These are phyloP conservation scores for Coptodon bakossiorum DNA, from an alignment of 2,113 vertebrate genomes.

Conservation along the genomic window DNA sequence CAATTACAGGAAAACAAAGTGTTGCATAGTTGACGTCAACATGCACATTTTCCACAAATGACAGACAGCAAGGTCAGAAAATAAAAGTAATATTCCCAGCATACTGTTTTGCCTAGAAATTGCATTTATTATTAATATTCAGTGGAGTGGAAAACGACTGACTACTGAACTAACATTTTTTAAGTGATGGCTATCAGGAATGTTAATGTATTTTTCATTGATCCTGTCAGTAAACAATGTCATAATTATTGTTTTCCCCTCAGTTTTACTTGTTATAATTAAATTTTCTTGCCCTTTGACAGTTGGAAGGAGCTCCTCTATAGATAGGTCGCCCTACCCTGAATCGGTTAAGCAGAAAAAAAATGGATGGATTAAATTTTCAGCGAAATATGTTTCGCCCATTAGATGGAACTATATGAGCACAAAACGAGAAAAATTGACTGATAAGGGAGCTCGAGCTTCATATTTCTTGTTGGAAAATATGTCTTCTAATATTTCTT, in stretches of 20 bases:
- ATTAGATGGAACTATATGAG: background rate
- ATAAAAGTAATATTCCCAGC: background rate
- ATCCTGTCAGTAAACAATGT: background rate
- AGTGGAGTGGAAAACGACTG: background rate
- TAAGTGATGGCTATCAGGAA: background rate
- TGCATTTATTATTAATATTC: background rate
- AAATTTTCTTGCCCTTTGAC: background rate
- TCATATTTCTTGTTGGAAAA: background rate
- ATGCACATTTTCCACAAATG: background rate
- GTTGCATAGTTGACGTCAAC: background rate
- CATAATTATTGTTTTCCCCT: background rate
- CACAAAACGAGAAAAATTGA: background rate
- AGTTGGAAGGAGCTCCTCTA: background rate
- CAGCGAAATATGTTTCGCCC: rapidly evolving
- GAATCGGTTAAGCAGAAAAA: background rate
- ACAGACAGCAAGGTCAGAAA: background rate
- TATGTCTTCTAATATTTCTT: background rate
- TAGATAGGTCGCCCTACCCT: background rate
- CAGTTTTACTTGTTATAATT: background rate
- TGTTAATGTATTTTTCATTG: background rate
- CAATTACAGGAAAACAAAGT: background rate
- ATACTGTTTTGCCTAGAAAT: background rate
- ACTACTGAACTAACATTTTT: background rate
- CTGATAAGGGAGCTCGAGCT: background rate
- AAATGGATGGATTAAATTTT: background rate